Base-by-base conservation (phyloP, 2,888 invertebrate genomes). In the Scaptodrosophila latifasciaeformis region DNA sequence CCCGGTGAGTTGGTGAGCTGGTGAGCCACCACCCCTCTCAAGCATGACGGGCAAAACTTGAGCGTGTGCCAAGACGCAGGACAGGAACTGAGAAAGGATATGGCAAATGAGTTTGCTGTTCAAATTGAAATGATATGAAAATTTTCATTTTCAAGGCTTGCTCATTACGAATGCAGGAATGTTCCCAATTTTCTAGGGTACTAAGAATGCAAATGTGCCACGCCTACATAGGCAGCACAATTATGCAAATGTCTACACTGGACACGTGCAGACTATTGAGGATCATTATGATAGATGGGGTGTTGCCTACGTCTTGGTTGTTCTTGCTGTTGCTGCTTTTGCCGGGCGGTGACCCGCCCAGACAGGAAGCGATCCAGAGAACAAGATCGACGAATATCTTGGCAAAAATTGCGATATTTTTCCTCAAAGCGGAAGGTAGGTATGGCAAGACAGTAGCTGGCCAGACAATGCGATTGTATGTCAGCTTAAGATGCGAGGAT, bases 381-480 rank as follows among this genome's bases (percentile, higher is more conserved):
- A 65, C 57, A 58, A 66, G 65, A 34, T 48, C 59, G 54, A 2
- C 70, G 42, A 27, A 60, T 49, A 40, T 65, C 57, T 54, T 67
- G 77, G 67, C 65, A 58, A 59, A 82, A 71, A 65, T 64, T 68
- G 62, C 54, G 55, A 66, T 74, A 72, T 62, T 70, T 68, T 64
- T 70, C 68, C 54, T 43, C 27, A 57, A 52, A 49, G 24, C 24
- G 21, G 47, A 31, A 44, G 18, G 21, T 31, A 50, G 51, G 18
- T 7, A 12, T 17, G 29, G 17, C 24, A 13, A n/a, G 40, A 45
- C 55, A 54, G 65, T 56, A 67, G 62, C 54, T 27, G 48, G 44
- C 15, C 52, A 54, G 70, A 80, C 72, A 74, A 80, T 79, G 63
- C 66, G 77, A 77, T 74, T 74, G 80, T 63, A 76, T 72, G 72